Percentiles rank a stretch among this genome's conserved stretches.
phyloP scores from a whole-genome alignment of 2,113 vertebrate genomes.

The Diphyllodes magnificus region DNA sequence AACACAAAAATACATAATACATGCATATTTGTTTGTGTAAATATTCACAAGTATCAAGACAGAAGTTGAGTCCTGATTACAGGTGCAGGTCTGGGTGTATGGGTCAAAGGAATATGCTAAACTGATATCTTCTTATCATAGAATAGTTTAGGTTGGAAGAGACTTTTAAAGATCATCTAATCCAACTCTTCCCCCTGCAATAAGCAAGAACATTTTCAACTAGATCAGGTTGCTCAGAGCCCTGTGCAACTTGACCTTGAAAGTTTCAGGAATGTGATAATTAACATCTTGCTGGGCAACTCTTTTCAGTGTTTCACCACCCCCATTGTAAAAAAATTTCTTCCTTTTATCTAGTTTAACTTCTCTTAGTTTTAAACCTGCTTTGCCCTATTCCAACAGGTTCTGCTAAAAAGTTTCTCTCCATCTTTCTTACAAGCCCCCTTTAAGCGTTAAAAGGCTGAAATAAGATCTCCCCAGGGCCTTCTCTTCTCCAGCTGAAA shows the following conservation, averaged over 20 bases:
- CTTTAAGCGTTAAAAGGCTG: not conserved
- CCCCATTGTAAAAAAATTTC: accelerated
- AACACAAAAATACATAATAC: not conserved
- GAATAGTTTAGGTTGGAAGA: not conserved
- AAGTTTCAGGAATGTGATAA: not conserved
- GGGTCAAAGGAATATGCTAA: not conserved
- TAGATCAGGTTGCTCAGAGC: not conserved
- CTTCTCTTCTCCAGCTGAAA: not conserved
- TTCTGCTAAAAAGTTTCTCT: not conserved
- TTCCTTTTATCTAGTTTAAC: not conserved
- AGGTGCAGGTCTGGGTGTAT: not conserved
- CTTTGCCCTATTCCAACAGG: not conserved
- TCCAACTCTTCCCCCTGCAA: not conserved
- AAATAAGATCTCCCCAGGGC: not conserved
- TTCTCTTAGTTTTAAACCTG: not conserved
- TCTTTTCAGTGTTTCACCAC: not conserved
- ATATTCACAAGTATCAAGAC: not conserved
- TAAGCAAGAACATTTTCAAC: not conserved
- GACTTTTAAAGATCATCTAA: not conserved
- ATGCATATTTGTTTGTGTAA: not conserved
- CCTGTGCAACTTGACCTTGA: not conserved
- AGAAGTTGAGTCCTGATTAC: not conserved
- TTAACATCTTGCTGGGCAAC: not conserved
- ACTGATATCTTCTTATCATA: not conserved
- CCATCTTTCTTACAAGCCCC: not conserved